Percentiles rank a stretch among this genome's conserved stretches.
Conservation (phyloP, 2,888 invertebrate species). For the Strigamia crassipes region DNA sequence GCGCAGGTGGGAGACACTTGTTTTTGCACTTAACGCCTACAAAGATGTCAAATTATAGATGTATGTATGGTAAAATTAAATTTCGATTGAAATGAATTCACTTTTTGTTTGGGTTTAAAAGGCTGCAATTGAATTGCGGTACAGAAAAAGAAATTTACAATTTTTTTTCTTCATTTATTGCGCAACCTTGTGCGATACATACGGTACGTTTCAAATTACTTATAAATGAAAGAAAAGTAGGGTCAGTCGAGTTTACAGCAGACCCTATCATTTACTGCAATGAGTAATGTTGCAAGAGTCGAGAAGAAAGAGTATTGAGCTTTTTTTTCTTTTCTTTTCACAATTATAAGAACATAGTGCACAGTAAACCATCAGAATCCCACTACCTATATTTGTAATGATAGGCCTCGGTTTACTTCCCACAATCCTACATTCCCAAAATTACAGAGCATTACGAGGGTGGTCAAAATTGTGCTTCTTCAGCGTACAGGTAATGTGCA, state of each 20-base stretch:
- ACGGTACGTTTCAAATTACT: not conserved
- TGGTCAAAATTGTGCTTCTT: not conserved
- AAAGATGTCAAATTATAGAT: not conserved
- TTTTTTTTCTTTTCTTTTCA: not conserved
- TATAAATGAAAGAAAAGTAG: not conserved
- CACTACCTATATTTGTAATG: conserved; percentile 18
- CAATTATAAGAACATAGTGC: conserved; percentile 21
- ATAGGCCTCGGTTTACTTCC: not conserved
- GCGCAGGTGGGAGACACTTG: not conserved
- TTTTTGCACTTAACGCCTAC: not conserved
- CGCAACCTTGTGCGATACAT: no score
- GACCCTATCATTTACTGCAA: not conserved
- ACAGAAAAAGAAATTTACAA: not conserved
- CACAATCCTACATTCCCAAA: conserved; percentile 1
- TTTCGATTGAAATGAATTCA: not conserved
- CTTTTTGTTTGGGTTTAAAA: not conserved
- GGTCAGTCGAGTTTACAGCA: not conserved
- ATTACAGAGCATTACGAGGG: conserved; percentile 4
- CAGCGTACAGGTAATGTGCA: not conserved
- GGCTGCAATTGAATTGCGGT: not conserved
- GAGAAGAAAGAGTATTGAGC: not conserved
- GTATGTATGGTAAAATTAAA: not conserved
- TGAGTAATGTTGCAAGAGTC: not conserved
- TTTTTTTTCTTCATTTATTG: no score
- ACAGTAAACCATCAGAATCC: not conserved